phyloP scores from a whole-genome alignment of 2,888 invertebrate species.

The Lomographa bimaculata region DNA sequence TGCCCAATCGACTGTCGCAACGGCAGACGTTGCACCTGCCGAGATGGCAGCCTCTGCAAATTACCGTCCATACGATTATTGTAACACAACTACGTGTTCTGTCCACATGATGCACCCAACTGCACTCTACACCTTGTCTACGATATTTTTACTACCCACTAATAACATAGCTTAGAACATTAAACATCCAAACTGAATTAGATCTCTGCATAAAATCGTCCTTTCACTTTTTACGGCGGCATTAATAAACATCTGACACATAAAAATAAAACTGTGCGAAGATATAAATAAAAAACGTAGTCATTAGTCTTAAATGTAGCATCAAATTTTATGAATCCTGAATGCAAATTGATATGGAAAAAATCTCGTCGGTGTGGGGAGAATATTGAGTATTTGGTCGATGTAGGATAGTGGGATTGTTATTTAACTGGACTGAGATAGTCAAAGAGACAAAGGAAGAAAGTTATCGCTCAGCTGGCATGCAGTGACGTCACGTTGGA shows the following conservation, averaged over 20 bases:
- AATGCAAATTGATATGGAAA: conserved; percentile 25
- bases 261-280: conserved; percentile 14
- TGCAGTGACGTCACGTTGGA: conserved; percentile 61
- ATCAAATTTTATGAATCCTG: conserved; percentile 21
- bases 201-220: conserved; percentile 37
- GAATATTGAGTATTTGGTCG: conserved; percentile 10
- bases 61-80: conserved; percentile 50
- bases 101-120: conserved; percentile 4
- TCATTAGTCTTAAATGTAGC: conserved; percentile 19
- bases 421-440: conserved; percentile 30
- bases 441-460: conserved; percentile 43
- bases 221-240: conserved; percentile 53
- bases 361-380: too few relatives aligned
- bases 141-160: conserved; percentile 4
- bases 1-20: conserved; percentile 79
- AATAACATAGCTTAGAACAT: conserved; percentile 7
- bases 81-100: conserved; percentile 10
- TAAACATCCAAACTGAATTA: conserved; percentile 7
- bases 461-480: conserved; percentile 47
- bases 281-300: conserved; percentile 16
- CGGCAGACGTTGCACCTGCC: conserved; percentile 76
- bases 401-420: too few relatives aligned
- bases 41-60: conserved; percentile 72
- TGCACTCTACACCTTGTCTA: conserved; percentile 5
- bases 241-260: conserved; percentile 23